phyloP scores from a whole-genome alignment of 2,113 vertebrate species.

The Mesocricetus auratus region DNA sequence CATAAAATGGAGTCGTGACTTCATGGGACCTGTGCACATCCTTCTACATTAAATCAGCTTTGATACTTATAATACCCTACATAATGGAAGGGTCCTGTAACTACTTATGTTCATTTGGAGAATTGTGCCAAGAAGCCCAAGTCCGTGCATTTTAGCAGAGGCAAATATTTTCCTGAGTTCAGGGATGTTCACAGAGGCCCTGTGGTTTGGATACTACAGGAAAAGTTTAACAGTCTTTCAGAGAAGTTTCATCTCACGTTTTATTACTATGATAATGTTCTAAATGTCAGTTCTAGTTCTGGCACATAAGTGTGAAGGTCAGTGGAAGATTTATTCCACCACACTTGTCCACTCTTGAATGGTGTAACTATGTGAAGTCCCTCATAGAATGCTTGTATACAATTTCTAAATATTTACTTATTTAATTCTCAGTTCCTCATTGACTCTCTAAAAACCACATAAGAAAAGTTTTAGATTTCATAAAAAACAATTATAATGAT shows the following conservation, averaged over 20 bases:
- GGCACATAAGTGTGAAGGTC: not conserved
- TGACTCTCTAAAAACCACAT: constrained; percentile 21
- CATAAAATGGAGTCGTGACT: not conserved
- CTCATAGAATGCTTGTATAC: not conserved
- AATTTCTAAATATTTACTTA: constrained; percentile 9
- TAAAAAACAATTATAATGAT: not conserved
- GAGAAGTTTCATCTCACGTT: not conserved
- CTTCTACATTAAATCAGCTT: not conserved
- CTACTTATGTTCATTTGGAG: not conserved
- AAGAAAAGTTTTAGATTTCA: constrained; percentile 34
- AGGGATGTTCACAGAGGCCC: not conserved
- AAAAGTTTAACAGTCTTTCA: not conserved
- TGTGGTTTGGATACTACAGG: not conserved
- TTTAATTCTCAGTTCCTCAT: not conserved
- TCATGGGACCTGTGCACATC: not conserved
- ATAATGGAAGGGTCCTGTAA: not conserved
- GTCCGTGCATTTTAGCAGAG: not conserved
- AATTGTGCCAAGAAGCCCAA: not conserved
- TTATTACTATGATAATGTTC: constrained; percentile 23
- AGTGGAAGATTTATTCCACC: not conserved
- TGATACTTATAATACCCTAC: not conserved
- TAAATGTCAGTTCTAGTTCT: not conserved
- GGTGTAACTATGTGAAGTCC: not conserved
- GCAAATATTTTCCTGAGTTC: not conserved
- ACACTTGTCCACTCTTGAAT: not conserved